Evolutionary conservation across 2,113 vertebrate genomes (phyloP).

Genomic region (Gasterosteus nipponicus): DNA sequence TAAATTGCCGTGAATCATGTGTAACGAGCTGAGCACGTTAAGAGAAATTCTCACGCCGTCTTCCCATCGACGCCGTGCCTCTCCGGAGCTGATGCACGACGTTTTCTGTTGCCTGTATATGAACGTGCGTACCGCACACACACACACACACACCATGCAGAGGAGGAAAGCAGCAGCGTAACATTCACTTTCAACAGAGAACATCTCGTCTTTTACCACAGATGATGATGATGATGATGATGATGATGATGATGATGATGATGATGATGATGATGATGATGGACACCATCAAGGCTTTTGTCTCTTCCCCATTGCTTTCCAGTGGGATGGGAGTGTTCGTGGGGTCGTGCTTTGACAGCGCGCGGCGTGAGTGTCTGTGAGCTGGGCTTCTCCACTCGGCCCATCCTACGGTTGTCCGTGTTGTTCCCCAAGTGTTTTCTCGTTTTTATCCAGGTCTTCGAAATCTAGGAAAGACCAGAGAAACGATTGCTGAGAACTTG

Average conservation of each 20-base stretch:
- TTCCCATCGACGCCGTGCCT: too few relatives aligned
- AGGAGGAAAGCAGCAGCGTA: too few relatives aligned
- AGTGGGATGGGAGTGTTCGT: not conserved
- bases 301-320: not conserved
- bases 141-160: not conserved
- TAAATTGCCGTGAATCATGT: too few relatives aligned
- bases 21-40: too few relatives aligned
- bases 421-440: conserved; percentile 13
- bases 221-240: not conserved
- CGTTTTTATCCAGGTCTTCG: conserved; percentile 48
- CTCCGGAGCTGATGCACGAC: too few relatives aligned
- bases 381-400: not conserved
- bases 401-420: not conserved
- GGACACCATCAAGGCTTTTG: not conserved
- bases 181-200: not conserved
- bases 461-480: conserved; percentile 65
- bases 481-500: not conserved
- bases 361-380: not conserved
- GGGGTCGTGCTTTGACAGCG: not conserved
- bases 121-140: too few relatives aligned
- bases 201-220: not conserved
- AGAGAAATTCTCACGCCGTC: too few relatives aligned
- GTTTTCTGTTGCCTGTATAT: too few relatives aligned
- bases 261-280: not conserved
- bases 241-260: not conserved